These are phyloP conservation scores for Drosophila phalerata DNA, from an alignment of 2,888 invertebrate species.

Conservation along the genomic window DNA sequence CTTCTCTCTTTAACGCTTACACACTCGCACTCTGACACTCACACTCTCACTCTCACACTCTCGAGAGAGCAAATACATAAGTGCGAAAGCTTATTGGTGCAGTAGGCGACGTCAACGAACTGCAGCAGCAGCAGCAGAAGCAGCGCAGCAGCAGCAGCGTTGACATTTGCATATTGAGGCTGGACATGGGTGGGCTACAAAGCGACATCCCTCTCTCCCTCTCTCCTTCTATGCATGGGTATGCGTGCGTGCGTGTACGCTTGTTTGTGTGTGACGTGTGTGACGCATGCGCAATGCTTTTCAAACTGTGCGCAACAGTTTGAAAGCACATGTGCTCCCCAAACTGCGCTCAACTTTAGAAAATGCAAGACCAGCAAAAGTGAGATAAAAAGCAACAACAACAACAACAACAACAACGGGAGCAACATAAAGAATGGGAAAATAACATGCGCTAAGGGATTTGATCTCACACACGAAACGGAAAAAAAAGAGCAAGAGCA, in stretches of 20 bases:
- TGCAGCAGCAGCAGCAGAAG: constrained; percentile 30
- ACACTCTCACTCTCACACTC: background rate
- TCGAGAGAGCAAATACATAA: background rate
- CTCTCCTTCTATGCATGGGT: background rate
- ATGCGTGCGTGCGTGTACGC: background rate
- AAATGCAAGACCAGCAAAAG: constrained; percentile 27
- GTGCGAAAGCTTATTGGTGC: constrained; percentile 43
- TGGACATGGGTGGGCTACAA: constrained; percentile 19
- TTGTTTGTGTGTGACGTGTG: constrained; percentile 8
- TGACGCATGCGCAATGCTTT: constrained; percentile 51
- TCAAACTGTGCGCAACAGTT: constrained; percentile 42
- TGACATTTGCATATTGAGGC: constrained; percentile 50
- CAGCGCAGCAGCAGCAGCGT: constrained; percentile 10
- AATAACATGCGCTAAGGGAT: constrained; percentile 16
- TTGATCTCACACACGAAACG: constrained; percentile 13
- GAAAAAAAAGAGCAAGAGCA: constrained; percentile 39
- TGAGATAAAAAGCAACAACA: background rate
- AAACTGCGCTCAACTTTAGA: constrained; percentile 8
- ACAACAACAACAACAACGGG: background rate
- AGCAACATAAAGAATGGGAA: background rate
- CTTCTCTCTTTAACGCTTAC: constrained; percentile 1
- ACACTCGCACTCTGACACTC: background rate
- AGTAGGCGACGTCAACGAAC: constrained; percentile 55
- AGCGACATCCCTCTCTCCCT: background rate
- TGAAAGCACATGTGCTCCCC: constrained; percentile 9